Evolutionary conservation across 2,888 invertebrate genomes (phyloP).

Genomic region (Hypolimnas misippus): DNA sequence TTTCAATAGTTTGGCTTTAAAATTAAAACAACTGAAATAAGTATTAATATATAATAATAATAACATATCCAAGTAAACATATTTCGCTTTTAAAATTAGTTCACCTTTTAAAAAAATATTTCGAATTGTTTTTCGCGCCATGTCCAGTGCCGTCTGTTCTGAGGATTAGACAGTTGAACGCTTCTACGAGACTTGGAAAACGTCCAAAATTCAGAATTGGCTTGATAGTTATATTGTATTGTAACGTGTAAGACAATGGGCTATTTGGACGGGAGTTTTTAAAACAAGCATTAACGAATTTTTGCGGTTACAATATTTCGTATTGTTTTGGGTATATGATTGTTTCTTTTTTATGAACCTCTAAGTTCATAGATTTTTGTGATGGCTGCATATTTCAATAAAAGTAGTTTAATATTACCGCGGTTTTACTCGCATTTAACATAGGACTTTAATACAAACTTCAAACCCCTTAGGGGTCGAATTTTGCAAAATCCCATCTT

Average conservation of each 20-base stretch:
- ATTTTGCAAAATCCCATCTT: too few relatives aligned
- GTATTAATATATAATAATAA: neutral
- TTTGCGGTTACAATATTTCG: neutral
- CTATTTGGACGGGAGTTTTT: conserved; percentile 30
- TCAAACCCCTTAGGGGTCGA: too few relatives aligned
- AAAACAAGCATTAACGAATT: neutral
- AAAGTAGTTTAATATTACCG: too few relatives aligned
- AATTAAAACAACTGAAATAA: too few relatives aligned
- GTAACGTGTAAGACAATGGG: conserved; percentile 40
- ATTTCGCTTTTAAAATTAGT: too few relatives aligned
- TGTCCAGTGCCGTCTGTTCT: neutral
- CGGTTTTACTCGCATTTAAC: too few relatives aligned
- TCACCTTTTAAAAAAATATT: too few relatives aligned
- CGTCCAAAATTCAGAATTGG: conserved; percentile 42
- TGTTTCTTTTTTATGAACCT: neutral
- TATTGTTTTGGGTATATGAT: neutral
- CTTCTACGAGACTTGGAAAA: conserved; percentile 41
- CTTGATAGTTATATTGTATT: conserved; percentile 44
- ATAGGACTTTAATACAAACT: too few relatives aligned
- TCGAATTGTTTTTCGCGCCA: conserved; percentile 4
- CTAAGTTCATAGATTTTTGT: too few relatives aligned
- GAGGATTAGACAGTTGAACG: conserved; percentile 37
- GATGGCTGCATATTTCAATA: too few relatives aligned
- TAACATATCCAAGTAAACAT: too few relatives aligned
- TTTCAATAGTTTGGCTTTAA: too few relatives aligned